A percentile compares a stretch with the other conserved stretches of the same genome.
Evolutionary conservation across 2,888 invertebrate species (phyloP).

Genomic region (Sericinus montela): DNA sequence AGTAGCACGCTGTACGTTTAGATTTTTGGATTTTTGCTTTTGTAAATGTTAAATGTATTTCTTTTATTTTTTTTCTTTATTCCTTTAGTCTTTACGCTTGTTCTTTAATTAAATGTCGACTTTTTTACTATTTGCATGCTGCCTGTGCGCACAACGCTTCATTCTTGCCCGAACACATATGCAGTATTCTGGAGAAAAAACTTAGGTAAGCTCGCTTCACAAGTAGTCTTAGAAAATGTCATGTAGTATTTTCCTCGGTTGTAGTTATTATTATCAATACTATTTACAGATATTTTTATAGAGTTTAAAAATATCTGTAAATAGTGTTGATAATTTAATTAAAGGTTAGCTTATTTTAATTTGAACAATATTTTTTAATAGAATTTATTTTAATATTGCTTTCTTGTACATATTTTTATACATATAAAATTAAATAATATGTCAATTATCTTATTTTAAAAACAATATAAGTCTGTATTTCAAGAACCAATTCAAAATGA

Average conservation of each 20-base stretch:
- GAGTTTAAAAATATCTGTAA: no score
- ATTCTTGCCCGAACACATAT: slow-evolving; percentile 76
- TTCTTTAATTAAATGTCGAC: slow-evolving; percentile 58
- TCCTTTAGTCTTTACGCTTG: slow-evolving; percentile 38
- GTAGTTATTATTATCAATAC: background rate
- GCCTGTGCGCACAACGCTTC: slow-evolving; percentile 79
- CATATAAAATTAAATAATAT: no score
- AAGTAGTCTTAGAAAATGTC: slow-evolving; percentile 18
- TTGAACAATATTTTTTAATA: no score
- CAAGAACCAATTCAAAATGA: no score
- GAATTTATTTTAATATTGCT: no score
- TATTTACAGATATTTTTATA: no score
- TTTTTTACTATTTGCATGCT: slow-evolving; percentile 78
- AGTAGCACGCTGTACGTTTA: slow-evolving; percentile 8
- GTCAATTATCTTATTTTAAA: no score
- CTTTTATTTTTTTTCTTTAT: slow-evolving; percentile 3
- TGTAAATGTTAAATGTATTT: background rate
- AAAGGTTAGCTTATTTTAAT: no score
- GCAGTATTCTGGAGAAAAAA: slow-evolving; percentile 91
- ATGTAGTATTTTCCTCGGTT: background rate
- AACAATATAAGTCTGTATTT: no score
- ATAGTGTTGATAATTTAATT: no score
- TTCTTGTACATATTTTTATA: no score
- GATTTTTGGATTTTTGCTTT: slow-evolving; percentile 1
- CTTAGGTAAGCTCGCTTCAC: slow-evolving; percentile 83